phyloP scores from a whole-genome alignment of 2,113 vertebrate species.

The Onychostoma macrolepis region DNA sequence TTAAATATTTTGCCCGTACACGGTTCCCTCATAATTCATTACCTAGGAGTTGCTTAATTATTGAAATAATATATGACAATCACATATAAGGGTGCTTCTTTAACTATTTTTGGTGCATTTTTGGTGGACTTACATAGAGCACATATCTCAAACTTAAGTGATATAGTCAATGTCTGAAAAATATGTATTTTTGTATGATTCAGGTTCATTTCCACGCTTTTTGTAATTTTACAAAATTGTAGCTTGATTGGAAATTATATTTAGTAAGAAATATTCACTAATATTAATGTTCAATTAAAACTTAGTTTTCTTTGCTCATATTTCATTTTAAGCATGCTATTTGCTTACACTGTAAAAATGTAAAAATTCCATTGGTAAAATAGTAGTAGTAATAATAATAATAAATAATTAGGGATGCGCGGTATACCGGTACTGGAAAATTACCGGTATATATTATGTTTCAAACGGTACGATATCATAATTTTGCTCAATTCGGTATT shows the following conservation, averaged over 20 bases:
- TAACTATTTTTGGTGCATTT: background rate
- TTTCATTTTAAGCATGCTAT: background rate
- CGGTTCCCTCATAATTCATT: background rate
- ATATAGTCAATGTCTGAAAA: background rate
- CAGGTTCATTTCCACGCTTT: background rate
- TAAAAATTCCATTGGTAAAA: too few species aligned
- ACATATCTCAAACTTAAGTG: background rate
- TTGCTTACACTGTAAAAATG: too few species aligned
- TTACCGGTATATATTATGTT: too few species aligned
- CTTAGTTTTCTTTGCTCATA: background rate
- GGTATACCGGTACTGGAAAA: too few species aligned
- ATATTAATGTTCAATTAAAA: background rate
- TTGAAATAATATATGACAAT: background rate
- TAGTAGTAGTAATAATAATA: too few species aligned
- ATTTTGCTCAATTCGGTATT: too few species aligned
- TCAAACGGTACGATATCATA: too few species aligned
- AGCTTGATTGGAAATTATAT: background rate
- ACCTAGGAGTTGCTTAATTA: background rate
- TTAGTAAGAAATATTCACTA: background rate
- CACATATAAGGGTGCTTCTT: background rate
- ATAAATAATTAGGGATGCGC: too few species aligned
- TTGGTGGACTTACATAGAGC: background rate
- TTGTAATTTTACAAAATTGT: background rate
- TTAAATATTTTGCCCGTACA: background rate
- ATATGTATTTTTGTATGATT: background rate